Evolutionary conservation across 2,888 invertebrate genomes (phyloP).

Genomic region (Phaedon cochleariae): DNA sequence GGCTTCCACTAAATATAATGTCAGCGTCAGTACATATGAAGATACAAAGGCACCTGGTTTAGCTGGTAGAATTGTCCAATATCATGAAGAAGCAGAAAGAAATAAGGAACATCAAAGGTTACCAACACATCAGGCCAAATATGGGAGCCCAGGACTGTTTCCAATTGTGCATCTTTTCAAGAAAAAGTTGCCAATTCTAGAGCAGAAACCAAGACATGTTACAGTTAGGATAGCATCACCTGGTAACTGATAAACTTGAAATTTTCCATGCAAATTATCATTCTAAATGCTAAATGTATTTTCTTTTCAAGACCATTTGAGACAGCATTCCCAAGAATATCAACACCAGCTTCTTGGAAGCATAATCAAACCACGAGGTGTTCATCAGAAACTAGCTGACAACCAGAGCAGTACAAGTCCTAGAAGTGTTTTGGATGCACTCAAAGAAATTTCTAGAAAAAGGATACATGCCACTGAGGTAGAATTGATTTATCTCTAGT

Average conservation of each 20-base stretch:
- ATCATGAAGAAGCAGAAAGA: conserved; percentile 58
- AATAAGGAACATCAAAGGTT: conserved; percentile 36
- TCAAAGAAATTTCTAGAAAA: conserved; percentile 68
- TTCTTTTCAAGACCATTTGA: conserved; percentile 42
- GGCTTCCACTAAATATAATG: conserved; percentile 62
- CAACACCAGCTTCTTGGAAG: conserved; percentile 47
- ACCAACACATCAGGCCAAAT: conserved; percentile 57
- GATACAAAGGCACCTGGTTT: conserved; percentile 66
- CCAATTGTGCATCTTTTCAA: conserved; percentile 65
- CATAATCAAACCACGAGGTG: conserved; percentile 40
- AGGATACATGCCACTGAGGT: conserved; percentile 64
- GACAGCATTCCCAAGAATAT: conserved; percentile 46
- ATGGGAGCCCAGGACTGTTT: conserved; percentile 62
- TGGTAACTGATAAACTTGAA: conserved; percentile 32
- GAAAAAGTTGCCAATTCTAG: conserved; percentile 57
- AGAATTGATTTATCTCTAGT: conserved; percentile 19
- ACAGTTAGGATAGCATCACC: conserved; percentile 49
- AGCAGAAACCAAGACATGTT: conserved; percentile 52
- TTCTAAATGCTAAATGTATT: too few species aligned
- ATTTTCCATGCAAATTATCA: too few species aligned
- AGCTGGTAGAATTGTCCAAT: conserved; percentile 63
- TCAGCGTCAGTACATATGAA: conserved; percentile 62
- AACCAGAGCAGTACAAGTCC: conserved; percentile 48
- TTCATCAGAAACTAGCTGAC: conserved; percentile 7
- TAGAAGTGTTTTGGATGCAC: conserved; percentile 65